phyloP scores from a whole-genome alignment of 2,888 invertebrate species.

The Pelosia muscerda region DNA sequence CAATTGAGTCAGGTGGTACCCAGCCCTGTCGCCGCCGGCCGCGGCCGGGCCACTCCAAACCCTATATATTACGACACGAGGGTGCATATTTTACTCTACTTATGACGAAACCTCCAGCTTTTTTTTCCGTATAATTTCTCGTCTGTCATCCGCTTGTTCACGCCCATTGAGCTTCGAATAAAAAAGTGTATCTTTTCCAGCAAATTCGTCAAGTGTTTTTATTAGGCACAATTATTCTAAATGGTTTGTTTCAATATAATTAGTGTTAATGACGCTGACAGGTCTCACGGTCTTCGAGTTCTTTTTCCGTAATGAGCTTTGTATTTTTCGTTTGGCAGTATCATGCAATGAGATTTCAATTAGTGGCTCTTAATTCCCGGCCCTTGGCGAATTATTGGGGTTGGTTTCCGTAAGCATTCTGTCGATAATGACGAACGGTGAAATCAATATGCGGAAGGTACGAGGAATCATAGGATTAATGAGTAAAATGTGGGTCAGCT shows the following conservation, averaged over 20 bases:
- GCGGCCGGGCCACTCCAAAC: constrained; percentile 38
- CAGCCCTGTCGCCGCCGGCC: constrained; percentile 28
- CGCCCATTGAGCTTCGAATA: constrained; percentile 43
- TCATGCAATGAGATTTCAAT: constrained; percentile 19
- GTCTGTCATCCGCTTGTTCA: constrained; percentile 43
- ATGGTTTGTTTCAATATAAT: constrained; percentile 51
- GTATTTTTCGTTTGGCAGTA: constrained; percentile 20
- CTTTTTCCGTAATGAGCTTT: constrained; percentile 31
- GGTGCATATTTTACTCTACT: constrained; percentile 59
- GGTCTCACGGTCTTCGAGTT: constrained; percentile 30
- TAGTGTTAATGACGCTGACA: constrained; percentile 39
- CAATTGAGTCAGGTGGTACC: constrained; percentile 21
- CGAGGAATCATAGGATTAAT: constrained; percentile 4
- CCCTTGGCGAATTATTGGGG: neutral
- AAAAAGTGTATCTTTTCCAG: constrained; percentile 48
- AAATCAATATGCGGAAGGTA: neutral
- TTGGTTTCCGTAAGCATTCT: constrained; percentile 1
- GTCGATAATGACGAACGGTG: neutral
- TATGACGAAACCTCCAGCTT: constrained; percentile 50
- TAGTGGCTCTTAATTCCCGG: constrained; percentile 8
- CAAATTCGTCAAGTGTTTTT: constrained; percentile 48
- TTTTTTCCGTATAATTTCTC: constrained; percentile 53
- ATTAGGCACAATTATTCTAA: constrained; percentile 45
- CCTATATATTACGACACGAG: constrained; percentile 54
- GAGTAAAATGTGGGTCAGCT: neutral